Evolutionary conservation across 2,113 vertebrate species (phyloP).

Genomic region (Campylomormyrus numenius): DNA sequence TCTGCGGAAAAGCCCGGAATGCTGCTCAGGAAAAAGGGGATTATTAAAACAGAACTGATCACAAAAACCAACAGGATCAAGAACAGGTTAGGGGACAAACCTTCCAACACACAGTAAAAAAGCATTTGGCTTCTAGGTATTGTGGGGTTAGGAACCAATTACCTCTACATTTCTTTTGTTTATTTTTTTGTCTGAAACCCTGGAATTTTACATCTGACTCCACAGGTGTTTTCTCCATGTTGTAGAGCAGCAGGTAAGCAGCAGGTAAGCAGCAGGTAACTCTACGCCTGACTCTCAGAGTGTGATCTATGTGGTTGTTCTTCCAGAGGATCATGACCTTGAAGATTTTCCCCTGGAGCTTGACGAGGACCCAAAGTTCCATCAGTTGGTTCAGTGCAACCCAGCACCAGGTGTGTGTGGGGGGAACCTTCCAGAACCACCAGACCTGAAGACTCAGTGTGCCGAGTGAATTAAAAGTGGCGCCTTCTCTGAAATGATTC

Average conservation of each 20-base stretch:
- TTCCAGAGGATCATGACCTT: conserved; percentile 73
- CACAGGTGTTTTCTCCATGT: background rate
- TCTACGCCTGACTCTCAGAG: background rate
- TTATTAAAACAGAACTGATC: too few species aligned
- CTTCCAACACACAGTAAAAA: too few species aligned
- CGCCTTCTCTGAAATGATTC: background rate
- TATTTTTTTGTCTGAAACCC: background rate
- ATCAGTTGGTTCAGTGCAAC: conserved; percentile 76
- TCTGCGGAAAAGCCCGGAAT: background rate
- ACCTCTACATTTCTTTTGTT: background rate
- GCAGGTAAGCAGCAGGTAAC: background rate
- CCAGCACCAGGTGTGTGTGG: conserved; percentile 75
- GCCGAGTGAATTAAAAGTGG: background rate
- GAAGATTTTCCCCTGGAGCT: conserved; percentile 79
- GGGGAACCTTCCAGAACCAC: conserved; percentile 18
- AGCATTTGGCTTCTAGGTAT: background rate
- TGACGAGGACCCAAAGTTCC: conserved; percentile 76
- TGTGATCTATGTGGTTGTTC: background rate
- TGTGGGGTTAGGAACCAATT: background rate
- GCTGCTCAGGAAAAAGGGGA: background rate
- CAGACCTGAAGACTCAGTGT: background rate
- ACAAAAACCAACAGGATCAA: too few species aligned
- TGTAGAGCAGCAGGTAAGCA: background rate
- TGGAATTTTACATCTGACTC: background rate
- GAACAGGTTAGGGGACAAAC: too few species aligned